A percentile compares a stretch with the other conserved stretches of the same genome.
Evolutionary conservation across 1,140 invertebrate genomes (phyloP).

Genomic region (Elysia chlorotica): DNA sequence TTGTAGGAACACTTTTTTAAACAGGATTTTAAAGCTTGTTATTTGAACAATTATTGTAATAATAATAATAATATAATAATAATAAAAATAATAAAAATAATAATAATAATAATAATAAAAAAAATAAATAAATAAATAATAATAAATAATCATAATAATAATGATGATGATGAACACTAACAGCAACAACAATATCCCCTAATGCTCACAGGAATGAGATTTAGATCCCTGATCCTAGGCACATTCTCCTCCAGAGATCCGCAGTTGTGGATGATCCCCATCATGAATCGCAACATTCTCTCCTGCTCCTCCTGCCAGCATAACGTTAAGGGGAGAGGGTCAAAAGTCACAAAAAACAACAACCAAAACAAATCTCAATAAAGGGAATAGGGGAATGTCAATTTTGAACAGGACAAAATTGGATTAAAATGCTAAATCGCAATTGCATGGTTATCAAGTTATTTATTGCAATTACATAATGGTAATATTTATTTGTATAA

Average conservation of each 20-base stretch:
- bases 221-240: slow-evolving; percentile 1
- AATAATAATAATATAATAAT: neutral
- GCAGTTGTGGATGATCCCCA: slow-evolving; percentile 14
- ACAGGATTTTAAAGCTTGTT: too few relatives aligned
- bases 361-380: too few relatives aligned
- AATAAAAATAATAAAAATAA: neutral
- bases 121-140: neutral
- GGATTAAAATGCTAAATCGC: too few relatives aligned
- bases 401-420: too few relatives aligned
- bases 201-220: neutral
- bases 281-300: neutral
- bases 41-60: too few relatives aligned
- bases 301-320: neutral
- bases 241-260: neutral
- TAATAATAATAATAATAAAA: neutral
- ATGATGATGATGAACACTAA: neutral
- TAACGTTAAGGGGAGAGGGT: too few relatives aligned
- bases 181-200: neutral
- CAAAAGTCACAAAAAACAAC: too few relatives aligned
- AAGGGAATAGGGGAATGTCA: too few relatives aligned
- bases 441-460: too few relatives aligned
- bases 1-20: too few relatives aligned
- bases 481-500: too few relatives aligned
- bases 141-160: neutral
- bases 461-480: too few relatives aligned